Evolutionary conservation across 2,113 vertebrate genomes (phyloP).

Genomic region (Bubo blakistoni): DNA sequence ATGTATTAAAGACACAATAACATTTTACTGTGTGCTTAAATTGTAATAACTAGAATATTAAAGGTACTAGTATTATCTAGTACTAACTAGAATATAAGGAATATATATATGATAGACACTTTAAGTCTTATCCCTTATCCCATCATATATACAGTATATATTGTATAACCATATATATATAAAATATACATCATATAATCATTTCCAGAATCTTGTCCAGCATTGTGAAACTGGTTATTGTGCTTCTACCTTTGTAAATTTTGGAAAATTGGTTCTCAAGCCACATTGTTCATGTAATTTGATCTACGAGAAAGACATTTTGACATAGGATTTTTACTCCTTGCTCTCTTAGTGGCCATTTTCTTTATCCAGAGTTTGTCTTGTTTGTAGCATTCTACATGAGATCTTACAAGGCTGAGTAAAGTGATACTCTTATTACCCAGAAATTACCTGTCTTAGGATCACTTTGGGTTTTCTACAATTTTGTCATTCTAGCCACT

Average conservation of each 20-base stretch:
- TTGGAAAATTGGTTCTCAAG: not conserved
- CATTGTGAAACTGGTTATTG: not conserved
- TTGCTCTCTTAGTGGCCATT: not conserved
- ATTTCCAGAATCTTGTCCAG: not conserved
- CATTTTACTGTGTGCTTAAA: not conserved
- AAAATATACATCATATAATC: not conserved
- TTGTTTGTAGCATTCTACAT: not conserved
- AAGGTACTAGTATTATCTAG: not conserved
- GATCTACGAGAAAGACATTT: too few relatives aligned
- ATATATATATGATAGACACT: not conserved
- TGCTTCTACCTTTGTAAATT: not conserved
- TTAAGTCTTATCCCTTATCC: not conserved
- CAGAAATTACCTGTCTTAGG: not conserved
- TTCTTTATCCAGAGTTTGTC: not conserved
- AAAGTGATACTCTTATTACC: not conserved
- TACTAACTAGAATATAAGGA: not conserved
- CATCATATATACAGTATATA: not conserved
- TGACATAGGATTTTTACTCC: not conserved
- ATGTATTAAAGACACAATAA: not conserved
- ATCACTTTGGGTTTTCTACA: not conserved
- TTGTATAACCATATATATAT: not conserved
- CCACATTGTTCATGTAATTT: not conserved
- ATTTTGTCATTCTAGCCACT: not conserved
- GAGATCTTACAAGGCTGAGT: not conserved
- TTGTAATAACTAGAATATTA: not conserved